A percentile compares a stretch with the other conserved stretches of the same genome.
Evolutionary conservation across 1,140 invertebrate species (phyloP).

Genomic region (Aphaenogaster rudis): DNA sequence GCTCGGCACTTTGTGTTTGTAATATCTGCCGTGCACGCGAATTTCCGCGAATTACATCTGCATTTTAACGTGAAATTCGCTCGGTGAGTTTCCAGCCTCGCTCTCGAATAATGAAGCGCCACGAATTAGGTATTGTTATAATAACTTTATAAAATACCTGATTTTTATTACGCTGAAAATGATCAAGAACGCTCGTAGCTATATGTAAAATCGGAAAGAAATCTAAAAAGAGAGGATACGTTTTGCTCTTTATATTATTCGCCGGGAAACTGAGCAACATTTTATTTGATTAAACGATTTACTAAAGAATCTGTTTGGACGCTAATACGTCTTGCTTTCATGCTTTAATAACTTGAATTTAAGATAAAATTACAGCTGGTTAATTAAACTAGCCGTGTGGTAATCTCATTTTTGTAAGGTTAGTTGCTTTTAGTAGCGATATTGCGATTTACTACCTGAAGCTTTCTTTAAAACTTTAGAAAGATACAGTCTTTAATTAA

Average conservation of each 20-base stretch:
- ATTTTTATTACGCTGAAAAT: constrained; percentile 5
- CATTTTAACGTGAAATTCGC: constrained; percentile 50
- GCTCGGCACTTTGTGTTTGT: constrained; percentile 16
- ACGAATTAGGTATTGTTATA: not conserved
- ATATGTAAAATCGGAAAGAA: not conserved
- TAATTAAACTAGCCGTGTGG: constrained; percentile 37
- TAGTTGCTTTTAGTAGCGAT: not conserved
- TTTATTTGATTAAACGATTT: constrained; percentile 50
- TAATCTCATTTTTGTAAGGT: not conserved
- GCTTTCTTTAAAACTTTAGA: not conserved
- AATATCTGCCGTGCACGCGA: constrained; percentile 35
- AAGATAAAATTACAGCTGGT: constrained; percentile 46
- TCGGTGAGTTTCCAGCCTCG: not conserved
- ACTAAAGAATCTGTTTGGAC: constrained; percentile 17
- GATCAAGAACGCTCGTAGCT: not conserved
- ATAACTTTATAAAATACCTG: constrained; percentile 28
- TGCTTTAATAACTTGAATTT: constrained; percentile 43
- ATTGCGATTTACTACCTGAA: constrained; percentile 17
- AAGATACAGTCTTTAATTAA: not conserved
- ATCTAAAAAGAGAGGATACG: not conserved
- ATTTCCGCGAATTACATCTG: constrained; percentile 46
- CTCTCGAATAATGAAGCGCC: constrained; percentile 13
- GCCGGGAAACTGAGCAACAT: not conserved
- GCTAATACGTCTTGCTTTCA: constrained; percentile 9
- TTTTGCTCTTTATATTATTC: constrained; percentile 6